Evolutionary conservation across 2,113 vertebrate species (phyloP).

Genomic region (Calcarius ornatus): DNA sequence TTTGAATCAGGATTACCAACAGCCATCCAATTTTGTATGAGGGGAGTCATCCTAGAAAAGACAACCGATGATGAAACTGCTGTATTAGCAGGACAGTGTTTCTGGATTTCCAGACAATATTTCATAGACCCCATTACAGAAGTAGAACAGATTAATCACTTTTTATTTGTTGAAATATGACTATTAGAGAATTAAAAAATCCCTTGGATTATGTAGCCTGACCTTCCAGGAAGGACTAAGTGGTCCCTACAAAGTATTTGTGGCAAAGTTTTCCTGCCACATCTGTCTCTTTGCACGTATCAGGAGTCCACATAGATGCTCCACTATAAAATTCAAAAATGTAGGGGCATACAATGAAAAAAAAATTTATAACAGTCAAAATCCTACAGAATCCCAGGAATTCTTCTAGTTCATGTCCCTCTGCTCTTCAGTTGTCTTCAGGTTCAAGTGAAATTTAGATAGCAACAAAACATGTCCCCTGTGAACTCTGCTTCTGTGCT

Average conservation of each 20-base stretch:
- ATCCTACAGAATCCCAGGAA: neutral
- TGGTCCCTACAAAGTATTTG: neutral
- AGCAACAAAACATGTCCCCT: neutral
- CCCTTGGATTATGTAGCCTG: neutral
- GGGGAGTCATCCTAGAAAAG: constrained; percentile 2
- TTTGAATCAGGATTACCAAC: constrained; percentile 3
- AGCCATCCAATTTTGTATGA: constrained; percentile 22
- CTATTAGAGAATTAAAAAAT: neutral
- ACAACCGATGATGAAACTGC: neutral
- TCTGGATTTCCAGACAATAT: neutral
- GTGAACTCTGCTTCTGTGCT: neutral
- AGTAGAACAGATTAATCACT: neutral
- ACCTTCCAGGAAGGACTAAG: neutral
- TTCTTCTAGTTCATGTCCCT: neutral
- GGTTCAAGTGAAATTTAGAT: neutral
- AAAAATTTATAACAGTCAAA: neutral
- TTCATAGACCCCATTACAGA: neutral
- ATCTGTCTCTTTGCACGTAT: neutral
- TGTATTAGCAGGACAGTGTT: neutral
- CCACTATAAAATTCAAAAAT: neutral
- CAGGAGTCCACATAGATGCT: neutral
- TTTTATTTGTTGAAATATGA: neutral
- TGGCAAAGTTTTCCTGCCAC: neutral
- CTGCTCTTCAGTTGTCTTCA: neutral
- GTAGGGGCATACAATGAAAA: neutral